These are phyloP conservation scores for Gadopsis bispinosus DNA, from an alignment of 2,797 vertebrate genomes.

Conservation along the genomic window DNA sequence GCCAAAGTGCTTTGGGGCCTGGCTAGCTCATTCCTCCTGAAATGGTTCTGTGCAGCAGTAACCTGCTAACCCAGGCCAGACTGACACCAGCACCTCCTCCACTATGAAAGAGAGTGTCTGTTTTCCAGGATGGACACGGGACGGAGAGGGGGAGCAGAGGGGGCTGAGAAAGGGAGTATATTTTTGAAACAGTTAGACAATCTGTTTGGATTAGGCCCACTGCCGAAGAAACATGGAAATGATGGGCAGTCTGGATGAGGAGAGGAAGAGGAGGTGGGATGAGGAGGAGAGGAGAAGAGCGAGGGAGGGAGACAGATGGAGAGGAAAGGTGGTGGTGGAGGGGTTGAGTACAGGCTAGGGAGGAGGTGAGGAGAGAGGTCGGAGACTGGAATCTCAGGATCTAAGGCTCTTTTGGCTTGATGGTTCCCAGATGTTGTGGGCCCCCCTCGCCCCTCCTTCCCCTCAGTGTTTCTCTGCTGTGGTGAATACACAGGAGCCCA, in stretches of 20 bases:
- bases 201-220: slow-evolving; percentile 82
- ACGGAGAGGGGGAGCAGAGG: slow-evolving; percentile 55
- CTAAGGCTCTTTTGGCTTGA: slow-evolving; percentile 81
- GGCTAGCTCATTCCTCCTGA: slow-evolving; percentile 62
- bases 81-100: slow-evolving; percentile 77
- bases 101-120: slow-evolving; percentile 81
- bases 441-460: slow-evolving; percentile 62
- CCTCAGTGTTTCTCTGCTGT: slow-evolving; percentile 70
- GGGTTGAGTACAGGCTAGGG: slow-evolving; percentile 59
- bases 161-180: slow-evolving; percentile 80
- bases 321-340: slow-evolving; percentile 77
- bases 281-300: slow-evolving; percentile 33
- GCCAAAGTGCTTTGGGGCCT: slow-evolving; percentile 78
- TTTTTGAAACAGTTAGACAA: slow-evolving; percentile 86
- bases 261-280: slow-evolving; percentile 57
- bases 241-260: slow-evolving; percentile 78
- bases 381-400: slow-evolving; percentile 80
- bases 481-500: slow-evolving; percentile 81
- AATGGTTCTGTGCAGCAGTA: slow-evolving; percentile 70
- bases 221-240: slow-evolving; percentile 81
- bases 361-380: slow-evolving; percentile 70
- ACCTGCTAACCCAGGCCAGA: slow-evolving; percentile 77
- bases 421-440: slow-evolving; percentile 87
- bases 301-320: slow-evolving; percentile 76
- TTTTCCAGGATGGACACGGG: slow-evolving; percentile 75